phyloP scores from a whole-genome alignment of 1,140 invertebrate genomes.

The Acarapis woodi region DNA sequence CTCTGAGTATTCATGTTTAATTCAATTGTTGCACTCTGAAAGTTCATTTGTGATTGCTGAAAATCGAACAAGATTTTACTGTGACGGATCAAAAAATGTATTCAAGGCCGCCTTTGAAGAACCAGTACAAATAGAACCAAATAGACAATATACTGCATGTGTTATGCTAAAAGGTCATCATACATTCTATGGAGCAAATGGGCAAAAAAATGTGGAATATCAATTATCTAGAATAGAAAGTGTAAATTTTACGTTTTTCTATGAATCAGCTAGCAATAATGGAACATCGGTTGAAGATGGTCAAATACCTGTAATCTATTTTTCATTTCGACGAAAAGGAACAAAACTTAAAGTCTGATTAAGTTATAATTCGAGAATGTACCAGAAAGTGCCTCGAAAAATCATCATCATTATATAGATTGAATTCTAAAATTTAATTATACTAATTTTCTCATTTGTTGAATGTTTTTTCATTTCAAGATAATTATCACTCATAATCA shows the following conservation, averaged over 20 bases:
- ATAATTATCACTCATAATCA: no score
- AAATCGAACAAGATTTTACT: constrained; percentile 43
- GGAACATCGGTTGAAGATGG: constrained; percentile 66
- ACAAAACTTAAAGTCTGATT: no score
- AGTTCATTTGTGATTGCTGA: constrained; percentile 42
- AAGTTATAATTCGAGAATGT: no score
- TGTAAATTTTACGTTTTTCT: constrained; percentile 55
- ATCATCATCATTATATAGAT: no score
- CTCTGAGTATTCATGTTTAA: constrained; percentile 44
- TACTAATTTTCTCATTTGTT: no score
- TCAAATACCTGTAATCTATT: constrained; percentile 65
- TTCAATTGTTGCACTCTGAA: constrained; percentile 44
- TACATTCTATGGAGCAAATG: constrained; percentile 60
- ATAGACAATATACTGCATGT: constrained; percentile 49
- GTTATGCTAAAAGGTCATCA: constrained; percentile 54
- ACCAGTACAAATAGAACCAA: constrained; percentile 47
- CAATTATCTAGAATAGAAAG: constrained; percentile 36
- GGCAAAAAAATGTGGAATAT: constrained; percentile 37
- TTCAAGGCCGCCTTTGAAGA: constrained; percentile 69
- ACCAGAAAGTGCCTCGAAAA: no score
- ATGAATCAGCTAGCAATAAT: constrained; percentile 59
- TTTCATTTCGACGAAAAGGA: no score
- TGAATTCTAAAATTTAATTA: no score
- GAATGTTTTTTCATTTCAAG: no score
- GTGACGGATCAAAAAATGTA: constrained; percentile 46